Evolutionary conservation across 2,888 invertebrate species (phyloP).

Genomic region (Diabrotica balteata): DNA sequence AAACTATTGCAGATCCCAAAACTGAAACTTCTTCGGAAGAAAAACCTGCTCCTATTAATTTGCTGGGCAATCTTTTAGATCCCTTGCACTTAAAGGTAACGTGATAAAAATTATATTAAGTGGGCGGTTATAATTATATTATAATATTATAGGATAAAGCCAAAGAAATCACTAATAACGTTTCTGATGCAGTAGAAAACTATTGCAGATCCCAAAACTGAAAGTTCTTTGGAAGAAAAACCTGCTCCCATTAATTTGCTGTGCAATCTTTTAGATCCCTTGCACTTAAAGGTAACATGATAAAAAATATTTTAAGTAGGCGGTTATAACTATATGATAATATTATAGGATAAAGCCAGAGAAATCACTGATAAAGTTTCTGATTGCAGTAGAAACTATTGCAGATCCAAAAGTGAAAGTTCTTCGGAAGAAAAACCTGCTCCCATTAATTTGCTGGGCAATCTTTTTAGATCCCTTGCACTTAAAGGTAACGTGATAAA

Average conservation of each 20-base stretch:
- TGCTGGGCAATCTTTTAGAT: background rate
- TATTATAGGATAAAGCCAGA: background rate
- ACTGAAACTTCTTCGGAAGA: too few species aligned
- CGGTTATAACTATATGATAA: background rate
- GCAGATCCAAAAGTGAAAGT: background rate
- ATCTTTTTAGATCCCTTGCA: too few species aligned
- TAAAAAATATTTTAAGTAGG: background rate
- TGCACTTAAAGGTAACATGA: background rate
- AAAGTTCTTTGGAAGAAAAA: background rate
- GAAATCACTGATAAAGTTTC: background rate
- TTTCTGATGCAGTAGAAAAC: too few species aligned
- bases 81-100: background rate
- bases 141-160: background rate
- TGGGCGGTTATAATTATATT: background rate
- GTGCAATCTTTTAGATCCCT: background rate
- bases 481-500: too few species aligned
- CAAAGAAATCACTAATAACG: too few species aligned
- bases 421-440: too few species aligned
- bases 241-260: background rate
- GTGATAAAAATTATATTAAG: background rate
- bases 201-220: background rate
- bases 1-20: too few species aligned
- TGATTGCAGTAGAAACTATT: background rate
- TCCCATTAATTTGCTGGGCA: too few species aligned
- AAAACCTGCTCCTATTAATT: too few species aligned